Conservation (phyloP, 2,888 invertebrate genomes). For the Teleiodes luculella region DNA sequence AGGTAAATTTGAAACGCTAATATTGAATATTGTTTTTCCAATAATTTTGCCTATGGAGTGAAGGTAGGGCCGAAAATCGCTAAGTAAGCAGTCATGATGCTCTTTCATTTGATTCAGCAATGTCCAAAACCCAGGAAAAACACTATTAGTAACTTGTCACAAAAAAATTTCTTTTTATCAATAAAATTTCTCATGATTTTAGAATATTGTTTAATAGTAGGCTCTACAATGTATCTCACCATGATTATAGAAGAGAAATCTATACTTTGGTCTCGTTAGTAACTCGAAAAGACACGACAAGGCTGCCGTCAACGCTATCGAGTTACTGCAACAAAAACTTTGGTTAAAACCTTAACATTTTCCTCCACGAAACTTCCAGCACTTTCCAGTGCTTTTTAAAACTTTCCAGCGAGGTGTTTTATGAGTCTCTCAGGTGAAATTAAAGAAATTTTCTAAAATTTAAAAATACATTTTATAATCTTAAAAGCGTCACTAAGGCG, state of each 20-base stretch:
- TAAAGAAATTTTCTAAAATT: not conserved
- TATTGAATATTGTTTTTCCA: too few relatives aligned
- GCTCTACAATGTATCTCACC: not conserved
- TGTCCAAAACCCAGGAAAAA: too few relatives aligned
- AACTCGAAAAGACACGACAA: not conserved
- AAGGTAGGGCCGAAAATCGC: too few relatives aligned
- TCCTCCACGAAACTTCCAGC: not conserved
- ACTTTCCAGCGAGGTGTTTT: slow-evolving; percentile 6
- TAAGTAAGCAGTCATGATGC: too few relatives aligned
- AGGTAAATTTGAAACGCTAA: too few relatives aligned
- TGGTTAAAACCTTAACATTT: slow-evolving; percentile 1
- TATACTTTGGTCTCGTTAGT: not conserved
- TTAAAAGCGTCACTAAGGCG: not conserved
- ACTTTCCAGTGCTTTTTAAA: slow-evolving; percentile 1
- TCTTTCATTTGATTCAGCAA: too few relatives aligned
- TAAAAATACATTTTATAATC: slow-evolving; percentile 3
- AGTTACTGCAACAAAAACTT: slow-evolving; percentile 3
- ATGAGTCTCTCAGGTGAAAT: slow-evolving; percentile 1
- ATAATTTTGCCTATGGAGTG: too few relatives aligned
- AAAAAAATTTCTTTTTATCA: too few relatives aligned
- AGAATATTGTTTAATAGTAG: too few relatives aligned
- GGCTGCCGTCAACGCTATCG: slow-evolving; percentile 2
- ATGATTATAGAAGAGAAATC: not conserved
- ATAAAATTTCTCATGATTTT: too few relatives aligned
- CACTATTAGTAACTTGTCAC: too few relatives aligned